Conservation (phyloP, 2,797 vertebrate species). For the Leptatherina wallacei region DNA sequence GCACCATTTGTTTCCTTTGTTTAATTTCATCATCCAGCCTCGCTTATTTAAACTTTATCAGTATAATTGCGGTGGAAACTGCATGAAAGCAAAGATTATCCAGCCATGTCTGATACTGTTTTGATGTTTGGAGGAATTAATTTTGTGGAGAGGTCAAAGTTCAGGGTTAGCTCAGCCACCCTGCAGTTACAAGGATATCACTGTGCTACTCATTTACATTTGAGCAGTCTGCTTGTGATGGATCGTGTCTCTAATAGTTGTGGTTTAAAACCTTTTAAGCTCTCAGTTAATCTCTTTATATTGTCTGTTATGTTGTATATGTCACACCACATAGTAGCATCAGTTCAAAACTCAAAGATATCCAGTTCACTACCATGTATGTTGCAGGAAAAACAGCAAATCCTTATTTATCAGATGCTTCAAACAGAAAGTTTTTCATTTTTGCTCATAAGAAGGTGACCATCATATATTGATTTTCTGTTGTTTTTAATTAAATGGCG, state of each 20-base stretch:
- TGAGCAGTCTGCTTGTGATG: background rate
- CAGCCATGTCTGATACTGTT: background rate
- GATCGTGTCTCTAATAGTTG: background rate
- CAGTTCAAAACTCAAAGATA: no score
- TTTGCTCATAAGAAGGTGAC: no score
- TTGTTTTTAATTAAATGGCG: background rate
- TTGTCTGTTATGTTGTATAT: background rate
- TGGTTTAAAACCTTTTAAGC: background rate
- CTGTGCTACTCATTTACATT: background rate
- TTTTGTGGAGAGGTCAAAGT: conserved; percentile 5
- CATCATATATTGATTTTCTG: no score
- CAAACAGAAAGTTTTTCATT: no score
- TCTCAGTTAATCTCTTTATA: background rate
- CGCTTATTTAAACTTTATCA: conserved; percentile 13
- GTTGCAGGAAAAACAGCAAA: no score
- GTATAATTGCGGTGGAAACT: background rate
- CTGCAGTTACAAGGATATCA: background rate
- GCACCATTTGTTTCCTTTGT: conserved; percentile 24
- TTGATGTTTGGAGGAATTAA: background rate
- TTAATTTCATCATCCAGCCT: conserved; percentile 36
- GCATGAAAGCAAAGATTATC: background rate
- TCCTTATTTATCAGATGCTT: no score
- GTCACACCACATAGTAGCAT: background rate
- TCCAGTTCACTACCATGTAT: no score
- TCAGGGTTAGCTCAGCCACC: background rate